phyloP scores from a whole-genome alignment of 2,113 vertebrate genomes.

The Rana temporaria region DNA sequence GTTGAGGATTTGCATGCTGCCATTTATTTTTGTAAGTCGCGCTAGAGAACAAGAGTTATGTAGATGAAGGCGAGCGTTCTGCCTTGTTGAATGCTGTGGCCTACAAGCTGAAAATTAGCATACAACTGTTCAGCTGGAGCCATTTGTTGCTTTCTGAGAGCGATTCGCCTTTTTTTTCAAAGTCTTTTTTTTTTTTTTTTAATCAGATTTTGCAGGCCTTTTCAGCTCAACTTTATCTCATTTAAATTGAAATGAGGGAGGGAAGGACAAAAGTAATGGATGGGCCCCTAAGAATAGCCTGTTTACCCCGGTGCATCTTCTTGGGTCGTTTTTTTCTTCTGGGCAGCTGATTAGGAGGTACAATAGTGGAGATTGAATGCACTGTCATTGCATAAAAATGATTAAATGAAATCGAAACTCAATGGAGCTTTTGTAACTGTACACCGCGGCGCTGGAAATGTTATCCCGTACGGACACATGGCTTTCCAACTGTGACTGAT shows the following conservation, averaged over 20 bases:
- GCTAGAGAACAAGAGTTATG: conserved; percentile 8
- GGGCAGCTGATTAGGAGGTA: conserved; percentile 26
- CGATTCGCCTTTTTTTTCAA: background rate
- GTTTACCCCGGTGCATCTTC: conserved; percentile 28
- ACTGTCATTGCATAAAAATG: conserved; percentile 42
- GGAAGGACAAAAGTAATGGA: background rate
- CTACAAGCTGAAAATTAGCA: conserved; percentile 37
- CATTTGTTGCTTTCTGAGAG: conserved; percentile 29
- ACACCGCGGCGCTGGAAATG: conserved; percentile 12
- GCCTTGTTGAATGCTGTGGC: conserved; percentile 19
- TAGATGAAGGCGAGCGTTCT: conserved; percentile 13
- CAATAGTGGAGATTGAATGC: conserved; percentile 35
- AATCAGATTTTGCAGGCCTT: conserved; percentile 28
- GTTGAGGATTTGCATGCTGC: background rate
- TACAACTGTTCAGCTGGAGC: conserved; percentile 42
- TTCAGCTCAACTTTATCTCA: background rate
- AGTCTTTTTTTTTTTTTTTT: background rate
- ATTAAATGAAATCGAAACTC: conserved; percentile 39
- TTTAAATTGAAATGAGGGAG: background rate
- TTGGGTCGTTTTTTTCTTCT: background rate
- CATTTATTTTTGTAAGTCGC: background rate
- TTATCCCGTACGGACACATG: conserved; percentile 22
- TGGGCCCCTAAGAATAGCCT: background rate
- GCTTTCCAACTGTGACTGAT: conserved; percentile 48
- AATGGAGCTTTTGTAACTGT: conserved; percentile 48